phyloP scores from a whole-genome alignment of 1,140 invertebrate genomes.

The Papilio polyxenes region DNA sequence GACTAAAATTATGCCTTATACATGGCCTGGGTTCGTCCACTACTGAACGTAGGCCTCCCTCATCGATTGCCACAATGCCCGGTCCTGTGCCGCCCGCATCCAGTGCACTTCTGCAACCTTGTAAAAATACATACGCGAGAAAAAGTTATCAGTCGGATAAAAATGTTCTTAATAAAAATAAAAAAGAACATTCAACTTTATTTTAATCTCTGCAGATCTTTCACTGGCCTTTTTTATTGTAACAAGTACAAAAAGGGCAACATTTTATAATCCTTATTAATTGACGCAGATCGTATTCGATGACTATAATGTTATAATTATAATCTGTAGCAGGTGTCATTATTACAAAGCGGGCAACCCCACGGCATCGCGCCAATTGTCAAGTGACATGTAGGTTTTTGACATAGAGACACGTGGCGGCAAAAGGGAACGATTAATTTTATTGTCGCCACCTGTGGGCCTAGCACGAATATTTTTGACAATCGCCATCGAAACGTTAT shows the following conservation, averaged over 20 bases:
- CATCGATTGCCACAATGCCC: too few species aligned
- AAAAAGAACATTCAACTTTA: not conserved
- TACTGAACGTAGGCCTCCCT: too few species aligned
- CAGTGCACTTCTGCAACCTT: too few species aligned
- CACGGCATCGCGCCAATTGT: conserved; percentile 9
- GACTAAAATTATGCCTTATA: too few species aligned
- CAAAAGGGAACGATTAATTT: conserved; percentile 20
- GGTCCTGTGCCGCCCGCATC: too few species aligned
- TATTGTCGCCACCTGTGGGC: not conserved
- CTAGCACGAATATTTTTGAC: too few species aligned
- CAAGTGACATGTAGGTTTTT: conserved; percentile 33
- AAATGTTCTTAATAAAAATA: not conserved
- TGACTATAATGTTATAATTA: conserved; percentile 47
- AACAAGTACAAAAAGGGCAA: conserved; percentile 31
- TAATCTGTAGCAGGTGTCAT: conserved; percentile 54
- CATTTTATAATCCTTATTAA: conserved; percentile 40
- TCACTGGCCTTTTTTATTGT: not conserved
- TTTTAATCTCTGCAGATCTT: not conserved
- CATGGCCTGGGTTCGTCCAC: too few species aligned
- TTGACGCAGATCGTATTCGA: conserved; percentile 27
- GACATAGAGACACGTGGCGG: conserved; percentile 36
- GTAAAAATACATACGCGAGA: too few species aligned
- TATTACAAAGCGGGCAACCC: conserved; percentile 24
- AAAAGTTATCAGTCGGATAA: too few species aligned
- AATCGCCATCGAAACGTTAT: too few species aligned